Evolutionary conservation across 2,797 vertebrate species (phyloP).

Genomic region (Fringilla coelebs): DNA sequence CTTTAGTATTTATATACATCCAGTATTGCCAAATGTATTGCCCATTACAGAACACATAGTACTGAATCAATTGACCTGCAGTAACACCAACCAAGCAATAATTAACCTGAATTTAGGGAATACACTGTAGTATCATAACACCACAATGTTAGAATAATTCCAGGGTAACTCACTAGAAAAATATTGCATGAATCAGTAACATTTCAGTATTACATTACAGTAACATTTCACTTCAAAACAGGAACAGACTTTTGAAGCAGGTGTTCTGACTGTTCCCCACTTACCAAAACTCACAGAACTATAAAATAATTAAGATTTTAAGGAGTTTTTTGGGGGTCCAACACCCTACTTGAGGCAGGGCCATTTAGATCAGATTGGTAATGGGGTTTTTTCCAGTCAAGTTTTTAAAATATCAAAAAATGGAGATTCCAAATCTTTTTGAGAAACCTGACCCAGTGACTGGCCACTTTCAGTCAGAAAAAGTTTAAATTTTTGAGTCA

Average conservation of each 20-base stretch:
- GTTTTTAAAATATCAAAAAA: background rate
- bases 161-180: background rate
- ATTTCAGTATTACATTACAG: background rate
- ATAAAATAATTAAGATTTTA: background rate
- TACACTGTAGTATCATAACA: background rate
- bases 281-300: background rate
- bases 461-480: background rate
- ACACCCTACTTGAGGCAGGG: background rate
- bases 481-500: background rate
- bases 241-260: background rate
- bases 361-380: background rate
- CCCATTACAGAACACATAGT: background rate
- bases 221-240: background rate
- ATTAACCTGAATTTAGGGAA: conserved; percentile 27
- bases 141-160: background rate
- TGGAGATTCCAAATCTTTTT: background rate
- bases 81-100: background rate
- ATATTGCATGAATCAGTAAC: background rate
- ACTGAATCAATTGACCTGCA: background rate
- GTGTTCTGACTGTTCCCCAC: background rate
- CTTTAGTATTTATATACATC: background rate
- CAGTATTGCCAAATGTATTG: background rate
- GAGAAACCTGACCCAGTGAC: background rate
- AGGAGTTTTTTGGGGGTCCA: background rate
- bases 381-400: background rate